Conservation (phyloP, 2,888 invertebrate genomes). For the Hecatera dysodea region DNA sequence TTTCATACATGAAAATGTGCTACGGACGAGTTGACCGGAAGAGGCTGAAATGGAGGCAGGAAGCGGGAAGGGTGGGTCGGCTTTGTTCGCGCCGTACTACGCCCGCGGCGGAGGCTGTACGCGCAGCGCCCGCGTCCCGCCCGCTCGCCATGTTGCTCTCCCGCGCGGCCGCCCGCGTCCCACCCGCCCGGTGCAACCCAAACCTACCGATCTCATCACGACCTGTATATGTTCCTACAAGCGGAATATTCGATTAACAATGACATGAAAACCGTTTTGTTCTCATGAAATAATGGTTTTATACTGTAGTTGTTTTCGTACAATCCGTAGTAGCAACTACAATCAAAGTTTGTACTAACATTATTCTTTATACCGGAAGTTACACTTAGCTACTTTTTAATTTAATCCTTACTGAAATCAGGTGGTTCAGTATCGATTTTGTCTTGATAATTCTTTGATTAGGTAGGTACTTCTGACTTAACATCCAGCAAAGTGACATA, state of each 20-base stretch:
- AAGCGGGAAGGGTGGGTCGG: conserved; percentile 83
- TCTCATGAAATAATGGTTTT: conserved; percentile 26
- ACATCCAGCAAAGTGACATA: conserved; percentile 42
- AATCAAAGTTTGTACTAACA: not conserved
- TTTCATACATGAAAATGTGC: conserved; percentile 79
- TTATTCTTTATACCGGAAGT: conserved; percentile 6
- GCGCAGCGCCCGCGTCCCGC: conserved; percentile 89
- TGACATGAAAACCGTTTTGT: conserved; percentile 42
- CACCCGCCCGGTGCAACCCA: conserved; percentile 59
- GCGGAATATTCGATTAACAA: conserved; percentile 61
- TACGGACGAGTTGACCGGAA: conserved; percentile 74
- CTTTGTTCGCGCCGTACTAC: conserved; percentile 86
- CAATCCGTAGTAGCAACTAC: not conserved
- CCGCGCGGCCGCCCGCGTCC: conserved; percentile 64
- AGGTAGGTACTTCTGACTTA: conserved; percentile 1
- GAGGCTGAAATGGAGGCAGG: conserved; percentile 73
- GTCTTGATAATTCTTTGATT: not conserved
- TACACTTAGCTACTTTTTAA: not conserved
- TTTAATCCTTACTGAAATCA: not conserved
- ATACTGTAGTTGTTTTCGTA: not conserved
- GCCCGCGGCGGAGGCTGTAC: conserved; percentile 85
- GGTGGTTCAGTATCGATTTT: not conserved
- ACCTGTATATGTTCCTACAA: conserved; percentile 48
- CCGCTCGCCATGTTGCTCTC: conserved; percentile 83
- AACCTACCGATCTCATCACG: conserved; percentile 54